Evolutionary conservation across 92 coral and sea anemone species (phyloP), one percentile per base, ranked within the genome.

Genomic region (Palythoa caribaeorum): DNA sequence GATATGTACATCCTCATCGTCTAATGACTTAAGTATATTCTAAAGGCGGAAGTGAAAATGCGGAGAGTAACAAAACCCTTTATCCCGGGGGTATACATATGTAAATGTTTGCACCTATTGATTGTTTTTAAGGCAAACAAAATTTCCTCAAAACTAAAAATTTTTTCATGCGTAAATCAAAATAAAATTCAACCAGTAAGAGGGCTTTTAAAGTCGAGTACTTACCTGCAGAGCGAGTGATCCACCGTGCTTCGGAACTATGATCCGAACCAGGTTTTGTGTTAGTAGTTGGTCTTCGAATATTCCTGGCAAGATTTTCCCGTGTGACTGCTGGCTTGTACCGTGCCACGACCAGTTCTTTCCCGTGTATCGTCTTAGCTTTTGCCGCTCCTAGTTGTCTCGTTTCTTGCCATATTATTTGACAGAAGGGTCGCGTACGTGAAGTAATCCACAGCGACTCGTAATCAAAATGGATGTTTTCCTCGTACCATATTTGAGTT

Each of bases 401-500:
- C 21, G 95, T 91, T 36, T 90, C 97, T 77, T 95, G 95, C 99
- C 99, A 97, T 15, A 97, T 76, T 37, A 97, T 94, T 90, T 97
- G 99, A 79, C 97, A 92, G 90, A 97, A 97, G 71, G 98, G 94
- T 88, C 98, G 98, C 75, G 97, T 91, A 48, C 90, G 92, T 54
- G 96, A 87, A 40, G 89, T 94, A 63, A 97, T 86, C 38, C 91
- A 71, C 21, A 94, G 92, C 36, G 83, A 90, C 48, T 88, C 76
- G 80, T 90, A 95, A 71, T 95, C 96, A 75, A 89, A 97, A 86
- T 95, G 78, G 17, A 81, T 87, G 35, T 94, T 91, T 83, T 94
- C 99, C 70, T 97, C 99, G 80, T 97, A 97, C 99, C 99, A 97
- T 51, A 97, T 94, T 77, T 95, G 97, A 6, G 95, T 90, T 14